Conservation (phyloP, 2,888 invertebrate species). For the Dioctria linearis region DNA sequence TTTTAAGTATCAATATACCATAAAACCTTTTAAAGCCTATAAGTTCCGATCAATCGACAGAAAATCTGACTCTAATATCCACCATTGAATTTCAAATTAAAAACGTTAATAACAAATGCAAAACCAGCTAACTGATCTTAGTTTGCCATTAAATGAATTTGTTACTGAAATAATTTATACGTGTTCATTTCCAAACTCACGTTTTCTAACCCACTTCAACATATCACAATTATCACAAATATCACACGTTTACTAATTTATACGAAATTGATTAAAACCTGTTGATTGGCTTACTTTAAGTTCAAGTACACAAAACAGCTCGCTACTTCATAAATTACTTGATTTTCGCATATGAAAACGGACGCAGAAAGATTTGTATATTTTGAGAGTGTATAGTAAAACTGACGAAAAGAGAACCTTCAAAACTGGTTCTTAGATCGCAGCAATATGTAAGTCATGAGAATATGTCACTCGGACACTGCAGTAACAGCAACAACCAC, state of each 20-base stretch:
- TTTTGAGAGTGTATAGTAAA: slow-evolving; percentile 25
- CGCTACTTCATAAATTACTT: slow-evolving; percentile 47
- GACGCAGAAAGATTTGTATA: slow-evolving; percentile 36
- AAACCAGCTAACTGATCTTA: not conserved
- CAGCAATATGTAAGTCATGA: slow-evolving; percentile 47
- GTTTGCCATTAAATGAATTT: not conserved
- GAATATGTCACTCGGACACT: slow-evolving; percentile 52
- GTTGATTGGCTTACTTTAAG: slow-evolving; percentile 52
- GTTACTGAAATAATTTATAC: not conserved
- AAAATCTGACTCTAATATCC: too few species aligned
- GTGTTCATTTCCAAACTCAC: not conserved
- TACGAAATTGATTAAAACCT: slow-evolving; percentile 69
- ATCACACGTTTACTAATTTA: slow-evolving; percentile 71
- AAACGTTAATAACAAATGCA: too few species aligned
- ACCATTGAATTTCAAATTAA: too few species aligned
- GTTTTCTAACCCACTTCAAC: slow-evolving; percentile 39
- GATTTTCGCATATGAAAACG: slow-evolving; percentile 39
- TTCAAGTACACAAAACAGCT: slow-evolving; percentile 42
- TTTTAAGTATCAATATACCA: too few species aligned
- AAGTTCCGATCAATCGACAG: too few species aligned
- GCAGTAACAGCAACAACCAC: slow-evolving; percentile 1
- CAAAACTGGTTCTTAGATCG: slow-evolving; percentile 46
- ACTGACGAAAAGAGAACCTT: slow-evolving; percentile 32
- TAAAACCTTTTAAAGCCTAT: too few species aligned
- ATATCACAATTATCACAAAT: slow-evolving; percentile 67